A percentile compares a stretch with the other conserved stretches of the same genome.
Evolutionary conservation across 2,888 invertebrate species (phyloP).

Genomic region (Drosophila gaucha): DNA sequence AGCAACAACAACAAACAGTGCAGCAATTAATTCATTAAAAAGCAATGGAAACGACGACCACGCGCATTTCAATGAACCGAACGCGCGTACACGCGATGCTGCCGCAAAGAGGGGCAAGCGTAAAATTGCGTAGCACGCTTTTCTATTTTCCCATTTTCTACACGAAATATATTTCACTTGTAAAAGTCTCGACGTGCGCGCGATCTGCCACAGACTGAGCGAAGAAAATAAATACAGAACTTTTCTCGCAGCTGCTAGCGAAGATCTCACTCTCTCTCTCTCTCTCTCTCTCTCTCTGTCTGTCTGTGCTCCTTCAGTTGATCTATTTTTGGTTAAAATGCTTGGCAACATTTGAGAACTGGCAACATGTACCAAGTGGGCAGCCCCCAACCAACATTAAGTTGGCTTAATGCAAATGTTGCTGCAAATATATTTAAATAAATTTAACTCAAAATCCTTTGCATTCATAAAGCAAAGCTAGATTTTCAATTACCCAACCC

Average conservation of each 20-base stretch:
- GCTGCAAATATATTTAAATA: constrained; percentile 25
- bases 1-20: constrained; percentile 31
- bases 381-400: constrained; percentile 22
- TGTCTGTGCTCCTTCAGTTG: constrained; percentile 32
- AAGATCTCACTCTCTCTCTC: constrained; percentile 15
- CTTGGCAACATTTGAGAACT: constrained; percentile 51
- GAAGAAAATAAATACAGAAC: constrained; percentile 17
- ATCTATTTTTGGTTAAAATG: constrained; percentile 70
- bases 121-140: constrained; percentile 55
- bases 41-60: constrained; percentile 62
- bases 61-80: constrained; percentile 64
- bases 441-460: constrained; percentile 8
- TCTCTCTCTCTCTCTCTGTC: not conserved
- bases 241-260: constrained; percentile 11
- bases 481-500: constrained; percentile 72
- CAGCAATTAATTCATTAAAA: constrained; percentile 77
- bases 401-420: constrained; percentile 19
- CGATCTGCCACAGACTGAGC: constrained; percentile 67
- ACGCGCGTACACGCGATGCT: constrained; percentile 38
- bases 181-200: constrained; percentile 41
- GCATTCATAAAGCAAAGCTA: constrained; percentile 19
- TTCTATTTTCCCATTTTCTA: constrained; percentile 53
- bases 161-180: constrained; percentile 28
- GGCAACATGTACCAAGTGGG: constrained; percentile 63
- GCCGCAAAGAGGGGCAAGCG: not conserved